Evolutionary conservation across 2,113 vertebrate species (phyloP).

Genomic region (Sclerurus mexicanus): DNA sequence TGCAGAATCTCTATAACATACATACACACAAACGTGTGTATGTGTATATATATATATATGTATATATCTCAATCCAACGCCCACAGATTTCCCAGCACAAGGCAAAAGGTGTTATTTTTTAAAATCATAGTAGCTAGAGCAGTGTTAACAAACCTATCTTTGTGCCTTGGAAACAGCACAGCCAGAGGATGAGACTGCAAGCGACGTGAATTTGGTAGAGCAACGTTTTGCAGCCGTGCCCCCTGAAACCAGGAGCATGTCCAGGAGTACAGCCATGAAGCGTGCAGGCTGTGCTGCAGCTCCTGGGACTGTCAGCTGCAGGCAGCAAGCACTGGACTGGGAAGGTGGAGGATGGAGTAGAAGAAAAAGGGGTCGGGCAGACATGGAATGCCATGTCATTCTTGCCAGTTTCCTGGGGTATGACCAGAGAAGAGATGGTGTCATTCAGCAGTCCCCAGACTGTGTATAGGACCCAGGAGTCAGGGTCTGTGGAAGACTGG

Average conservation of each 20-base stretch:
- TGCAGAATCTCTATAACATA: not conserved
- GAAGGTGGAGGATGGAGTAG: not conserved
- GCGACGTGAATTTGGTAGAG: accelerated
- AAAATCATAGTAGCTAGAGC: not conserved
- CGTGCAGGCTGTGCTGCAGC: not conserved
- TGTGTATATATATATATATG: not conserved
- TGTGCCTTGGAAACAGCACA: not conserved
- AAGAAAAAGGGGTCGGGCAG: not conserved
- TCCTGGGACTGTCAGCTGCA: not conserved
- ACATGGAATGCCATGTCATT: not conserved
- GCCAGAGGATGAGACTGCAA: not conserved
- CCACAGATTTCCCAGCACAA: constrained; percentile 8
- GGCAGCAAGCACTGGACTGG: not conserved
- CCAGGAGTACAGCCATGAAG: not conserved
- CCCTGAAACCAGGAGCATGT: not conserved
- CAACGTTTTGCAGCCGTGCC: not conserved
- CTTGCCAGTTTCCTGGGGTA: not conserved
- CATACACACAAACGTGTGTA: not conserved
- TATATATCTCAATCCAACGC: accelerated
- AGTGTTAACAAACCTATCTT: not conserved
- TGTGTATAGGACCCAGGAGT: not conserved
- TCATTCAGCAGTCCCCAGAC: not conserved
- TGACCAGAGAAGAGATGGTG: not conserved
- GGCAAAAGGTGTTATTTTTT: constrained; percentile 12
- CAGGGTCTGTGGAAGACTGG: not conserved